Evolutionary conservation across 2,888 invertebrate genomes (phyloP), one percentile per base, ranked within the genome.

Genomic region (Ypsolopha sequella): DNA sequence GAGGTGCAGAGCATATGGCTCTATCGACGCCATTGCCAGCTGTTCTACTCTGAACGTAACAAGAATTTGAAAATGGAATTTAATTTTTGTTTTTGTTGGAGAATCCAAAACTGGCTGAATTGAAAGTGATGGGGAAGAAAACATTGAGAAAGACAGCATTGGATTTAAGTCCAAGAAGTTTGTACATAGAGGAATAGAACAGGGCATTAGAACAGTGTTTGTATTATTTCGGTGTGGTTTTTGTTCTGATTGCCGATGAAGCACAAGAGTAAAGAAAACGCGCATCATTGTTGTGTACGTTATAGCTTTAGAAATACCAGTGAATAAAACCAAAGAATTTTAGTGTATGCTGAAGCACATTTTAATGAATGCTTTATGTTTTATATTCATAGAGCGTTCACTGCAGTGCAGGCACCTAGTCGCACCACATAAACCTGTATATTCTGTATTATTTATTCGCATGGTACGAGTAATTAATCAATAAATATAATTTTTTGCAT

Each of bases 1-100:
- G 96, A 60, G 97, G 98, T 51, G 97, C 97, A 24, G 97, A 97
- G 76, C 97, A 98, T 80, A 97, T 98, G 94, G 95, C 96, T 73
- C 90, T 98, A 57, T 90, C 96, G 58, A 94, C 96, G 75, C 98
- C 98, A 49, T 92, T 98, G 55, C 94, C 94, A 66, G 95, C 93
- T 64, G 95, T 95, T 76, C 88, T 96, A 59, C 89, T 90, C 58
- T 90, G 89, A 88, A 74, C 55, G 52, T 53, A 54, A 56, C 55
- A 55, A 52, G 53, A 41, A 43, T 52, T 48, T 54, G 58, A 48
- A 47, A 57, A 55, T 57, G 56, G 60, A 53, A 53, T 34, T 35
- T 35, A 1, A n/a, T 34, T 46, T 35, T 11, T 9, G 33, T 11
- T 8, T 14, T 36, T 46, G n/a, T 35, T 10, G 35, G 35, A 35